Base-by-base conservation (phyloP, 2,113 vertebrate species). In the Nycticebus coucang region DNA sequence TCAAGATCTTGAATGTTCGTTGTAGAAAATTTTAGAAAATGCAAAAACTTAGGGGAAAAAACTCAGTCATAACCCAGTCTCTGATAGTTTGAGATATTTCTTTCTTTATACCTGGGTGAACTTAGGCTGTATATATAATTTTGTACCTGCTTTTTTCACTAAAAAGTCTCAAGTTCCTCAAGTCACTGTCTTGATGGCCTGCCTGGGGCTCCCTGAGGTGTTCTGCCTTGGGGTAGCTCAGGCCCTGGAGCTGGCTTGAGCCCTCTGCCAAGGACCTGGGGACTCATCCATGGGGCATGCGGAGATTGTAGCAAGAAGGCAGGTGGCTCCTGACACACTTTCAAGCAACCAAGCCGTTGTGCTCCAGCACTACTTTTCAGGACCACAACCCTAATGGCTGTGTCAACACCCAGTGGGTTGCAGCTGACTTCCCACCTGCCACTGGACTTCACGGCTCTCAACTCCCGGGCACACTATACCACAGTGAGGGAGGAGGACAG, bases 381-480 rank as follows among this genome's bases (percentile, higher is more conserved):
- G 59, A 30, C 55, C 22, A 3, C 37, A 35, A 0, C 1, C 28
- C 55, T 7, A 24, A 24, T 21, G 22, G 14, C 22, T 17, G 0
- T 0, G 59, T 17, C 4, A 3, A 3, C 18, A 24, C 12, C 33
- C 59, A 22, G 0, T 0, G 26, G 74, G 26, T 26, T 35, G 18
- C n/a, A 2, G 35, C 5, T 11, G 26, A 5, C 11, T 15, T n/a
- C n/a, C 50, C 17, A 0, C 3, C 59, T 33, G 37, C 30, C 4
- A 4, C 35, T 71, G 12, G 30, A 9, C 80, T 66, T 26, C 13
- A 7, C 4, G 2, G 30, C 18, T 50, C 50, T 37, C 8, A 55
- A 13, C 26, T 4, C 30, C 0, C 0, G 3, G 24, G 33, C 7
- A 14, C 11, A 0, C 24, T 19, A 15, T 11, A 2, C 30, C 13